Base-by-base conservation (phyloP, 23 tunicate genomes). In the Trididemnum clinides region DNA sequence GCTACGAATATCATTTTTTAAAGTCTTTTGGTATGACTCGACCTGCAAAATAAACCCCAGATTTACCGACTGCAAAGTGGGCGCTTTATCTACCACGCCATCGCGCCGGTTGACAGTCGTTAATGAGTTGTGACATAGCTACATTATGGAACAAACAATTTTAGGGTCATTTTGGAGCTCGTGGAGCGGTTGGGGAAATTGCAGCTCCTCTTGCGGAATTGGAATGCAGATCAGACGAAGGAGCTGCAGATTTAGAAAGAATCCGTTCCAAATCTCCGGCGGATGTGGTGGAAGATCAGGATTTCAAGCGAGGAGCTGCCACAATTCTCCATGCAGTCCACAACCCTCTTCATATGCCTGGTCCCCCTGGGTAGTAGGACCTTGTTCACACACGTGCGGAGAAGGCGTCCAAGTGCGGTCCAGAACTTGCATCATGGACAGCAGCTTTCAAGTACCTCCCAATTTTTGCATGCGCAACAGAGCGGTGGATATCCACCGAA, bases 361-460 rank as follows among this genome's bases (percentile, higher is more conserved):
- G 66, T 15, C 25, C 27, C 66, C 66, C 25, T 59, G 66, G 66
- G 66, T n/a, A 4, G 66, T 59, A 28, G 3, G 5, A 4, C 25
- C 66, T 10, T 59, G 66, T 28, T 59, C 66, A 4, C 66, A 59
- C 66, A 59, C 66, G 3, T 59, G 66, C 66, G 66, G 66, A n/a
- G 25, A 59, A n/a, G 66, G 66, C 27, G 22, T 59, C 23, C 66
- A 59, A n/a, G 22, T n/a, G 23, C 20, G 66, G 22, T 10, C 23
- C 66, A 59, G 66, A n/a, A n/a, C 27, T n/a, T 59, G 66, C 66
- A 10, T 12, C 20, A 15, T 19, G 5, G 21, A 10, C 25, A 15
- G 25, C 23, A n/a, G 25, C 5, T 59, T 59, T 28, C 27, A 59
- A 10, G 25, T n/a, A 4, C 25, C 66, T 25, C 23, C 22, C 20